A percentile compares a stretch with the other conserved stretches of the same genome.
phyloP scores from a whole-genome alignment of 2,113 vertebrate species.

The Dunckerocampus dactyliophorus region DNA sequence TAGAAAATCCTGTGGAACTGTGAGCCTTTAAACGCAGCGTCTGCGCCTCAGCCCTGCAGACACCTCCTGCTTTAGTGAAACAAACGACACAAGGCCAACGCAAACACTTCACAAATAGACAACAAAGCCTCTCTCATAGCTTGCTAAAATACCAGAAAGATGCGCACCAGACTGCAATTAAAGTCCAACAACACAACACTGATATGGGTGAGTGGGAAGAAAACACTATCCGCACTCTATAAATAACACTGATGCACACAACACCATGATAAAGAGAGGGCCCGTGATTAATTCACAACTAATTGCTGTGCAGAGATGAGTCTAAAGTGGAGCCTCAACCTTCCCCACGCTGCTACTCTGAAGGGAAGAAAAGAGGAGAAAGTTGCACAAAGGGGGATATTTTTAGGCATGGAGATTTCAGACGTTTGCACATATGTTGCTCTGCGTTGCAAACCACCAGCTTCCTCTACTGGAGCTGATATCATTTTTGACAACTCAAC shows the following conservation, averaged over 20 bases:
- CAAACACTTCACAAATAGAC: slow-evolving; percentile 24
- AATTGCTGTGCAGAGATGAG: slow-evolving; percentile 19
- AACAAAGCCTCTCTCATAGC: slow-evolving; percentile 13
- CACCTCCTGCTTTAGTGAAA: slow-evolving; percentile 7
- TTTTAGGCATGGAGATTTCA: slow-evolving; percentile 4
- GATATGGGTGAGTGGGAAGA: slow-evolving; percentile 9
- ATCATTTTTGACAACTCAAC: too few species aligned
- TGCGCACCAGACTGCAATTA: slow-evolving; percentile 19
- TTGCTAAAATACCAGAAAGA: too few species aligned
- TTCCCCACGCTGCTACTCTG: slow-evolving; percentile 2
- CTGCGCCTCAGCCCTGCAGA: slow-evolving; percentile 18
- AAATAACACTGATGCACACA: slow-evolving; percentile 9
- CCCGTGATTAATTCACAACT: slow-evolving; percentile 32
- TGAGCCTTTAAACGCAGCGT: slow-evolving; percentile 30
- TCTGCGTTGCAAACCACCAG: not conserved
- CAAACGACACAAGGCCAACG: slow-evolving; percentile 30
- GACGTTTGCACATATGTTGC: not conserved
- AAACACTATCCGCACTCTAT: slow-evolving; percentile 9
- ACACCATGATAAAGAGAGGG: slow-evolving; percentile 8
- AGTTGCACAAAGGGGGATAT: not conserved
- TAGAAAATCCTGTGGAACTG: slow-evolving; percentile 39
- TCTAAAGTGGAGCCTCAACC: slow-evolving; percentile 29
- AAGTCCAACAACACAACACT: slow-evolving; percentile 7
- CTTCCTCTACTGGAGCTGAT: not conserved
- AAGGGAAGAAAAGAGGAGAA: not conserved